Base-by-base conservation (phyloP, 1,140 invertebrate genomes). In the Drosophila orena region DNA sequence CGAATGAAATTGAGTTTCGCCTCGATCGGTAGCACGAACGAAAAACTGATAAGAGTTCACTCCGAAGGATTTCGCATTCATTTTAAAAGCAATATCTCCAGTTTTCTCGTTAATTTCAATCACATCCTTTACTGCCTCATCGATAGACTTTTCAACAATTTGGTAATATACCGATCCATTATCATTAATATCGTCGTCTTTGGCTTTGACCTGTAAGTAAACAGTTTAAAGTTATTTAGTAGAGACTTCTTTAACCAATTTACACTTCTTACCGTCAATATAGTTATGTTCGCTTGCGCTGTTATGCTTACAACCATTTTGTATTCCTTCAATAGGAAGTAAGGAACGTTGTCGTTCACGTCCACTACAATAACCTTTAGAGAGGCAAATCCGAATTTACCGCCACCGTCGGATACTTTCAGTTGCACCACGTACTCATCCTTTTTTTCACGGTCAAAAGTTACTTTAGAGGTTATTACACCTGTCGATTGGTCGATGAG, bases 321-420 rank as follows among this genome's bases (percentile, higher is more conserved):
- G 84, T 98, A 98, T 92, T 97, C 97, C 52, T 94, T 94, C 14
- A 97, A 92, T 34, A 95, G 92, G 93, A 98, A 99, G 47, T 93
- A 92, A 1, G 98, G 98, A 47, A 95, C 92, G 93, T 98, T 97
- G 90, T 99, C 98, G 93, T 99, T 99, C 55, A 95, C 94, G 93
- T 99, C 98, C 4, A 93, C 93, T 8, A 99, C 95, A 77, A 94
- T 95, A 8, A 98, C 95, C 79, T 96, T 93, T 5, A 99, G 94
- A 7, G 94, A 95, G 2, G 97, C 94, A 91, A 97, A 97, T 4
- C 96, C 96, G 50, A 96, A 95, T 88, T 95, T 94, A 5, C 96
- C 96, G 44, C 97, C 97, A 49, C 95, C 95, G 93, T 98, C 97
- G 12, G 95, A 95, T n/a, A 97, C 97, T 92, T 96, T 95, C 8